phyloP scores from a whole-genome alignment of 2,888 invertebrate species.

The Camptogramma bilineatum region DNA sequence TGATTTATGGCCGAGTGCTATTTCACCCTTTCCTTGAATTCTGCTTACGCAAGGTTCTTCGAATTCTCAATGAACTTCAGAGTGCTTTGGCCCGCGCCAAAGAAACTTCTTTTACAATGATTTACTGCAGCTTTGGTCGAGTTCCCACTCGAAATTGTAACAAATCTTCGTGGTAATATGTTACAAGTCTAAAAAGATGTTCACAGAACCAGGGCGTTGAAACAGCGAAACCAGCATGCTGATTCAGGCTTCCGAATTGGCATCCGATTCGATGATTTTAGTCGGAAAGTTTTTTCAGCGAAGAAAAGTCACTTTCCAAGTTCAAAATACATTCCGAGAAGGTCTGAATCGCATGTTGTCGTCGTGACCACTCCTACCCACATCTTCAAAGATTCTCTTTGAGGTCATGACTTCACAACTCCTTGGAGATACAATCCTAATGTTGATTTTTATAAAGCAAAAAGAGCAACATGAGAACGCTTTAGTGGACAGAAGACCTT shows the following conservation, averaged over 20 bases:
- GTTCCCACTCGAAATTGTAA: constrained; percentile 43
- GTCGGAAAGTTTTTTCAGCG: too few species aligned
- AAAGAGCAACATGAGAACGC: neutral
- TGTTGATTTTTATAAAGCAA: neutral
- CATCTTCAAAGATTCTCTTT: too few species aligned
- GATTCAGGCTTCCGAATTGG: too few species aligned
- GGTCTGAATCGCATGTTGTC: too few species aligned
- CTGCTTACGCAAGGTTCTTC: constrained; percentile 31
- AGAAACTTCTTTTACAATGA: constrained; percentile 51
- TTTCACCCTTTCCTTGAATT: constrained; percentile 33
- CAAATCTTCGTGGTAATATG: constrained; percentile 41
- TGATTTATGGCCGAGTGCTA: constrained; percentile 1
- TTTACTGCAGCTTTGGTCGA: constrained; percentile 44
- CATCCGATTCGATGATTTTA: too few species aligned
- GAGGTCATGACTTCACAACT: too few species aligned
- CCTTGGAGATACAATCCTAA: too few species aligned
- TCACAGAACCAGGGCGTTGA: constrained; percentile 41
- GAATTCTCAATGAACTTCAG: constrained; percentile 39
- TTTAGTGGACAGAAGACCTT: constrained; percentile 8
- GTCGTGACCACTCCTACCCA: too few species aligned
- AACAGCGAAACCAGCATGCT: too few species aligned
- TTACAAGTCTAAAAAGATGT: constrained; percentile 35
- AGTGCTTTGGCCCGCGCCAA: constrained; percentile 33
- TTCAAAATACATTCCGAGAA: too few species aligned
- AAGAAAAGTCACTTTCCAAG: too few species aligned